Base-by-base conservation (phyloP, 1,140 invertebrate species). In the Aradophagus sp. region DNA sequence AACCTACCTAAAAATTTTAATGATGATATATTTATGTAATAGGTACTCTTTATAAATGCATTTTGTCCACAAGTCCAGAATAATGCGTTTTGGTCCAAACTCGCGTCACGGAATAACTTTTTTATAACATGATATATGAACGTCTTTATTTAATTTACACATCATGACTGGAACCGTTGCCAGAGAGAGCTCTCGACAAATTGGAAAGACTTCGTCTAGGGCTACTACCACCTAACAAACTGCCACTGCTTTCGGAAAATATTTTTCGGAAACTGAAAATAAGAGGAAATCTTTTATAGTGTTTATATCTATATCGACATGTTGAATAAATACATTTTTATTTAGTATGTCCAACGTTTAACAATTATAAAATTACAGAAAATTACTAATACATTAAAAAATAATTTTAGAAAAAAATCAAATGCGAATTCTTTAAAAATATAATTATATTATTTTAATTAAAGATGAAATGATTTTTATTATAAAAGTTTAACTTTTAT, bases 151-250 rank as follows among this genome's bases (percentile, higher is more conserved):
- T 4, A 35, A 38, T 34, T 68, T 61, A 72, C 8, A 65, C 56
- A 19, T 79, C 76, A 53, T 83, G 76, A 48, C 82, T 86, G 58
- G 80, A 82, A 78, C 84, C 85, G 69, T 84, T 87, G 58, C 86
- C 86, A 48, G 90, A 90, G 15, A 91, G 82, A 62, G 90, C 89
- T 83, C 91, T 91, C 63, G 90, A 90, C 58, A 92, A 87, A 75
- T 90, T 90, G 69, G 90, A 90, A 77, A 91, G 84, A 85, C 90
- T 91, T 86, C 90, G 87, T 77, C 90, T 88, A 73, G 90, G 90
- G 83, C 90, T 91, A 79, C 85, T 89, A 62, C 87, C 83, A 36
- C 89, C 87, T 75, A 87, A 84, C 59, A 87, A 84, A 74, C 85
- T 85, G 63, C 87, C 84, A 76, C 80, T 87, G n/a, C 84, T 81